Evolutionary conservation across 2,888 invertebrate species (phyloP), one percentile per base, ranked within the genome.

Genomic region (Tupiocoris notatus): DNA sequence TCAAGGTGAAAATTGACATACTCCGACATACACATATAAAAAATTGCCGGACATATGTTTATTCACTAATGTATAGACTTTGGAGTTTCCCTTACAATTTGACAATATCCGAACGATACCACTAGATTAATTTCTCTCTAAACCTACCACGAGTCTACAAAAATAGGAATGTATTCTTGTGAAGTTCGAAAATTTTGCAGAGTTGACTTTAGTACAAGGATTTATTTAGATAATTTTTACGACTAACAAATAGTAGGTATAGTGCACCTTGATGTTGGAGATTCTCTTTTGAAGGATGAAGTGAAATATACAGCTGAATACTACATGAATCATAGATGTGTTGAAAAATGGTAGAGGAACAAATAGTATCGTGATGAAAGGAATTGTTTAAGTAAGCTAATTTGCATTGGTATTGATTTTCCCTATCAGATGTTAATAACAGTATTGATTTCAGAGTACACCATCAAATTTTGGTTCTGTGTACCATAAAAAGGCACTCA

Each of bases 11-110:
- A 68, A 70, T 70, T 58, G 70, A 70, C 70, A 25, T 25, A 70
- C 24, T 59, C 70, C 70, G 23, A 70, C 68, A 22, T 17, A 59
- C 20, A 18, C 59, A 59, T 17, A 18, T 59, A 6, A 59, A 20
- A 59, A 39, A 39, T 12, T 16, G 12, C 59, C 70, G 61, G 59
- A 70, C 17, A 0, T 59, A 59, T 57, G 57, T 67, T 65, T 17
- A 67, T 57, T 17, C 58, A 18, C 59, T 70, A 67, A 59, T 70
- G 23, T 39, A 62, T 63, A 62, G 63, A 73, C 39, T 39, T 73
- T 73, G 73, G 73, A 73, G 73, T 73, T 73, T 73, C 73, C 73
- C 73, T 73, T 73, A 73, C 73, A 73, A 62, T 73, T 71, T 71
- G 71, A 61, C 71, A 71, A 25, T 56, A 65, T 23, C 39, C 39